Percentiles rank a stretch among this genome's conserved stretches.
Conservation (phyloP, 2,888 invertebrate genomes). For the Malachius bipustulatus region DNA sequence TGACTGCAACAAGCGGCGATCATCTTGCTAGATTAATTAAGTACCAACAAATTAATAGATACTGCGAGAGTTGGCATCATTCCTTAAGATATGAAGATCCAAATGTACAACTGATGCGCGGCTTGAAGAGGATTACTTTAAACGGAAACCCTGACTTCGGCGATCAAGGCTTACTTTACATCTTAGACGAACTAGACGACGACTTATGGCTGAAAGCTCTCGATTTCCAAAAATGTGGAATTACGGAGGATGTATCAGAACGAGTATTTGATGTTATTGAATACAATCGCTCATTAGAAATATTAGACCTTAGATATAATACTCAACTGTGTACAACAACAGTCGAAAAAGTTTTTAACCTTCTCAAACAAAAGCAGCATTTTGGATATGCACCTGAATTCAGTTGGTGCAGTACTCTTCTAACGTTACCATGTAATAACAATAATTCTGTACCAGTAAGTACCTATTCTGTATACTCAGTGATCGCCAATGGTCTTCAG, state of each 20-base stretch:
- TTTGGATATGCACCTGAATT: slow-evolving; percentile 27
- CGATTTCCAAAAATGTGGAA: slow-evolving; percentile 63
- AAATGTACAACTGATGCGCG: slow-evolving; percentile 59
- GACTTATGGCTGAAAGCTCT: slow-evolving; percentile 73
- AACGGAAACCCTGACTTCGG: slow-evolving; percentile 58
- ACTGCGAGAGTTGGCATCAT: slow-evolving; percentile 71
- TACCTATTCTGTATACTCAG: slow-evolving; percentile 13
- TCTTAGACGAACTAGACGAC: slow-evolving; percentile 59
- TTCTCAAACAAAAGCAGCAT: slow-evolving; percentile 28
- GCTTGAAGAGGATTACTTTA: slow-evolving; percentile 55
- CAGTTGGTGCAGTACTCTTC: slow-evolving; percentile 31
- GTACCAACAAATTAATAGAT: slow-evolving; percentile 44
- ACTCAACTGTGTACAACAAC: slow-evolving; percentile 25
- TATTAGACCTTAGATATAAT: slow-evolving; percentile 58
- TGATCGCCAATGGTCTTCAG: slow-evolving; percentile 17
- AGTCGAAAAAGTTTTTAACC: slow-evolving; percentile 28
- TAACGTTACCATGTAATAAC: slow-evolving; percentile 24
- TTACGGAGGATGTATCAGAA: slow-evolving; percentile 49
- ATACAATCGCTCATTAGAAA: slow-evolving; percentile 52
- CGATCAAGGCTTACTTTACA: slow-evolving; percentile 48
- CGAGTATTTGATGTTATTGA: slow-evolving; percentile 48
- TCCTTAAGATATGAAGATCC: slow-evolving; percentile 67
- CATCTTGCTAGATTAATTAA: slow-evolving; percentile 56
- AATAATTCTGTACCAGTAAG: background rate
- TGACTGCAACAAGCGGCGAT: slow-evolving; percentile 50